Conservation (phyloP, 2,113 vertebrate species). For the Megaceryle torquata region DNA sequence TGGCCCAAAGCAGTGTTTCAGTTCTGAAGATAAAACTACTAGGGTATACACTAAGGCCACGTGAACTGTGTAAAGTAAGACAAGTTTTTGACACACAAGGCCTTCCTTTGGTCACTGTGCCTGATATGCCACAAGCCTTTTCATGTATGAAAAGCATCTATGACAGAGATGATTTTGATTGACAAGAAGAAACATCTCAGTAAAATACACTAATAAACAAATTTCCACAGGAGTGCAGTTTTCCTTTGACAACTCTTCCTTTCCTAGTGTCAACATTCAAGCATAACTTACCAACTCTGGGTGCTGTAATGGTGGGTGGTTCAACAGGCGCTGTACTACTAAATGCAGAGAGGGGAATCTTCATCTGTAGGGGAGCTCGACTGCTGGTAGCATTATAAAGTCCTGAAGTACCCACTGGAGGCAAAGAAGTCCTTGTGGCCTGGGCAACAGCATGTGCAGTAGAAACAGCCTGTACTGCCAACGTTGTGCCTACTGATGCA, state of each 20-base stretch:
- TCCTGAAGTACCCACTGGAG: slow-evolving; percentile 74
- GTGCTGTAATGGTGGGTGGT: not conserved
- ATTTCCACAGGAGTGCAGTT: not conserved
- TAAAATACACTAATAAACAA: not conserved
- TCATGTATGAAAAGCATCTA: not conserved
- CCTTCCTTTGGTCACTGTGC: not conserved
- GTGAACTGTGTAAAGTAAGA: not conserved
- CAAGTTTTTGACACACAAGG: rapidly evolving
- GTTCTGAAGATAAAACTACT: not conserved
- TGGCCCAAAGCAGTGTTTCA: not conserved
- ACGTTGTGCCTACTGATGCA: slow-evolving; percentile 69
- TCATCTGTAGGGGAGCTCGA: slow-evolving; percentile 74
- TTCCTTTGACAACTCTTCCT: not conserved
- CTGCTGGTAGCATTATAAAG: slow-evolving; percentile 68
- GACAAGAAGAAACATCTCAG: not conserved
- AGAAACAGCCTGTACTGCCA: slow-evolving; percentile 77
- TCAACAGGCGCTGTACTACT: slow-evolving; percentile 71
- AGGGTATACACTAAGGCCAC: not conserved
- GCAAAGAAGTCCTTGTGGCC: slow-evolving; percentile 78
- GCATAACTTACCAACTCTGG: slow-evolving; percentile 74
- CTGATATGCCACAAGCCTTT: not conserved
- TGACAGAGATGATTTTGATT: not conserved
- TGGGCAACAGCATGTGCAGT: slow-evolving; percentile 75
- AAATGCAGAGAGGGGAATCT: slow-evolving; percentile 74
- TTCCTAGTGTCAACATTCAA: not conserved